Percentiles rank a stretch among this genome's conserved stretches.
phyloP scores from a whole-genome alignment of 2,797 vertebrate genomes.

The Glyptemys insculpta region DNA sequence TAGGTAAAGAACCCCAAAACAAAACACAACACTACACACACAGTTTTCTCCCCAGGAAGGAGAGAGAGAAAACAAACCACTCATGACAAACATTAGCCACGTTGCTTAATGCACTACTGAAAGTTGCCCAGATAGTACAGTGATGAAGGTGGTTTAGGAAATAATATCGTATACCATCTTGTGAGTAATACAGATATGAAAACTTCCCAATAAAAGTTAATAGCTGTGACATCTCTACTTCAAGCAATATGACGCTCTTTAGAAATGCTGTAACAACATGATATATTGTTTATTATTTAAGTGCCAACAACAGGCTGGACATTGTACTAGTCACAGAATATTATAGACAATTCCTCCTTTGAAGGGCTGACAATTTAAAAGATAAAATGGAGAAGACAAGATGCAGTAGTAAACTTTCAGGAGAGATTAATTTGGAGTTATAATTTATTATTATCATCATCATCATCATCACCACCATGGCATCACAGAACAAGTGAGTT shows the following conservation, averaged over 20 bases:
- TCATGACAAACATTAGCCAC: fast-evolving
- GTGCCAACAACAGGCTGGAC: neutral
- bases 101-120: neutral
- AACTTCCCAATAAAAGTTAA: neutral
- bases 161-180: neutral
- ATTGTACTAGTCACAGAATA: neutral
- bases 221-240: neutral
- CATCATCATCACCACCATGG: neutral
- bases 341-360: neutral
- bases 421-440: neutral
- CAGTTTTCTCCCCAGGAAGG: neutral
- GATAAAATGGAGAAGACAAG: neutral
- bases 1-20: neutral
- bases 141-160: neutral
- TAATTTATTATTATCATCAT: neutral
- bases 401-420: neutral
- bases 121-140: neutral
- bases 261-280: neutral
- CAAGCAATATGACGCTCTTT: neutral
- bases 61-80: neutral
- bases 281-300: neutral
- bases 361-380: neutral
- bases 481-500: neutral
- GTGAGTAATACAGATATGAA: neutral
- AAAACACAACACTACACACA: neutral